Conservation (phyloP, 2,113 vertebrate species). For the Sarotherodon lohbergeri region DNA sequence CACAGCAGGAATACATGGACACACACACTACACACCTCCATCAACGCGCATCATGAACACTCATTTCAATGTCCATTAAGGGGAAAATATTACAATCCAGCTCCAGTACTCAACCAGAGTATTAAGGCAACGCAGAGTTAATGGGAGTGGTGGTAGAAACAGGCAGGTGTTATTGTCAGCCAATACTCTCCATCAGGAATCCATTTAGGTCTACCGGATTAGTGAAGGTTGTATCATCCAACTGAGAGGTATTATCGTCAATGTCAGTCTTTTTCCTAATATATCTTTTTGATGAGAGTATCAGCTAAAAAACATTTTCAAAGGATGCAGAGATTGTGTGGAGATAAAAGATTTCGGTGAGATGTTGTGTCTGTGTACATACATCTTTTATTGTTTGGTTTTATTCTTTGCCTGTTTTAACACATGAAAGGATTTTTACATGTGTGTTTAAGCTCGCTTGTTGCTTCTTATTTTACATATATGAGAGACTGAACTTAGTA, state of each 20-base stretch:
- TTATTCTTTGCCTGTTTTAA: neutral
- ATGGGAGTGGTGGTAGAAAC: slow-evolving; percentile 13
- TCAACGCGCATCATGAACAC: neutral
- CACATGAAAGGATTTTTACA: too few species aligned
- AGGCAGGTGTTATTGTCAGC: neutral
- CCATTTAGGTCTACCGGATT: neutral
- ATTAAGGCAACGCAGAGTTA: neutral
- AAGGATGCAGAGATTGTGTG: neutral
- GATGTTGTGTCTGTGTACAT: neutral
- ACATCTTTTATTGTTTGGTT: neutral
- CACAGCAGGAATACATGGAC: neutral
- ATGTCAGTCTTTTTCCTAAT: neutral
- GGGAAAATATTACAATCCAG: neutral
- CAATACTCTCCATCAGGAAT: slow-evolving; percentile 7
- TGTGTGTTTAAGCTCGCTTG: neutral
- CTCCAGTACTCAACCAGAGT: neutral
- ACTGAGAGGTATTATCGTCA: neutral
- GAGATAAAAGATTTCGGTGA: neutral
- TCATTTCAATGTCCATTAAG: slow-evolving; percentile 16
- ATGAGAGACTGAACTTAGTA: accelerated
- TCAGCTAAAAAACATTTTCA: neutral
- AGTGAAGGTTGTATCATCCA: neutral
- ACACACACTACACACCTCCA: neutral
- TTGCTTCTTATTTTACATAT: neutral
- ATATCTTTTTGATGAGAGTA: neutral